Conservation (phyloP, 2,113 vertebrate genomes). For the Rhinichthys klamathensis region DNA sequence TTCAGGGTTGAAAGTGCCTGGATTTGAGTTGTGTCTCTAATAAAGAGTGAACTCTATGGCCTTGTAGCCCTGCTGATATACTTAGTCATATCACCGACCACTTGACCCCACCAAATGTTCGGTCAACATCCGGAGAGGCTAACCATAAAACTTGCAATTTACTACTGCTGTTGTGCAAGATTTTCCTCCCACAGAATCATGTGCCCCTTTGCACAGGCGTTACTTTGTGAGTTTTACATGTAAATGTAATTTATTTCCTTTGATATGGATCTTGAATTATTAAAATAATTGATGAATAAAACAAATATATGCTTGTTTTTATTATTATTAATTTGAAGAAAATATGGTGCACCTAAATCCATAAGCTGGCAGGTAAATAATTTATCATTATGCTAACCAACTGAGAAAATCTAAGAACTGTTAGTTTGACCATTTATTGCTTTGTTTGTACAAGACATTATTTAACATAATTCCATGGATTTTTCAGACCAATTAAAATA, state of each 20-base stretch:
- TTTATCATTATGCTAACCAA: neutral
- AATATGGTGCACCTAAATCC: neutral
- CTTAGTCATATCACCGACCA: slow-evolving; percentile 29
- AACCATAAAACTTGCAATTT: slow-evolving; percentile 47
- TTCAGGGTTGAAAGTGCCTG: slow-evolving; percentile 23
- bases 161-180: slow-evolving; percentile 15
- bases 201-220: neutral
- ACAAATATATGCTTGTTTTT: neutral
- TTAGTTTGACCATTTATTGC: neutral
- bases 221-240: neutral
- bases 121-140: slow-evolving; percentile 28
- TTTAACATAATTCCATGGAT: too few relatives aligned
- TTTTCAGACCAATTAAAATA: neutral
- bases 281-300: neutral
- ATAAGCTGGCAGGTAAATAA: neutral
- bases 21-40: slow-evolving; percentile 43
- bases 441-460: too few relatives aligned
- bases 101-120: slow-evolving; percentile 11
- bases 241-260: neutral
- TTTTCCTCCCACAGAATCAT: slow-evolving; percentile 1
- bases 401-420: neutral
- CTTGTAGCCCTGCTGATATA: slow-evolving; percentile 20
- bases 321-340: neutral
- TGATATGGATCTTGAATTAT: neutral
- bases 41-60: slow-evolving; percentile 28